Percentiles rank a stretch among this genome's conserved stretches.
Evolutionary conservation across 2,797 vertebrate species (phyloP).

Genomic region (Anguilla anguilla): DNA sequence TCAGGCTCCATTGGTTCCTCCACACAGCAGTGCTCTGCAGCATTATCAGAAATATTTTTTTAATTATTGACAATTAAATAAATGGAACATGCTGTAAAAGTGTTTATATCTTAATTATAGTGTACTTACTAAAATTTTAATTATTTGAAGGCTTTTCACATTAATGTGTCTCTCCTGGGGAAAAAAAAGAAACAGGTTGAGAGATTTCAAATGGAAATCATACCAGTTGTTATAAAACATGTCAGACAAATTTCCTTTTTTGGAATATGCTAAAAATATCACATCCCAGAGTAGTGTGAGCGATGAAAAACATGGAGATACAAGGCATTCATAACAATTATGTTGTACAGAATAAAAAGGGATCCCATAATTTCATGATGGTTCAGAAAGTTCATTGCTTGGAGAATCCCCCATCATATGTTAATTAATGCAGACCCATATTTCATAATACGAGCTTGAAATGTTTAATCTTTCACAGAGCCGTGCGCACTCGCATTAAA

Average conservation of each 20-base stretch:
- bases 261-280: not conserved
- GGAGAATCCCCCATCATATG: not conserved
- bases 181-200: not conserved
- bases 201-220: not conserved
- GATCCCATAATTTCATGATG: not conserved
- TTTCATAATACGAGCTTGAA: constrained; percentile 21
- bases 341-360: not conserved
- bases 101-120: too few relatives aligned
- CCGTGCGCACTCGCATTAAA: not conserved
- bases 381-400: constrained; percentile 4
- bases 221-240: not conserved
- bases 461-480: constrained; percentile 7
- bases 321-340: not conserved
- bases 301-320: not conserved
- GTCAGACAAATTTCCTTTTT: not conserved
- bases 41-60: not conserved
- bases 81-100: too few relatives aligned
- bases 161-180: too few relatives aligned
- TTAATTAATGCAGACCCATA: constrained; percentile 8
- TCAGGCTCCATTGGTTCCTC: too few relatives aligned
- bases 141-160: too few relatives aligned
- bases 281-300: not conserved
- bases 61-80: too few relatives aligned
- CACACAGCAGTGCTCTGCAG: not conserved
- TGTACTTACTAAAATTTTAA: too few relatives aligned